phyloP scores from a whole-genome alignment of 2,888 invertebrate genomes.

The Clusia tigrina region DNA sequence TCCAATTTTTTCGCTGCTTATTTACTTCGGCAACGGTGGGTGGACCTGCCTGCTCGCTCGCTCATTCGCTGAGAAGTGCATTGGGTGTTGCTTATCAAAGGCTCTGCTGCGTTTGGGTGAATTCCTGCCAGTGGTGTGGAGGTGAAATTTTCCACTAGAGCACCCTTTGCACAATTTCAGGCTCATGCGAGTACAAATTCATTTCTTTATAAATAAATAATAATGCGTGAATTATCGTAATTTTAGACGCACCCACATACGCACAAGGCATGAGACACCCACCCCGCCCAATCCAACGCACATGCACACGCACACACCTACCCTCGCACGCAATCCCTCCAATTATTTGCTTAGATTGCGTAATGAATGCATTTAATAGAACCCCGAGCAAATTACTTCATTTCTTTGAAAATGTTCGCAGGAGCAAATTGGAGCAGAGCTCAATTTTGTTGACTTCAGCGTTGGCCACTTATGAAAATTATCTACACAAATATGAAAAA shows the following conservation, averaged over 20 bases:
- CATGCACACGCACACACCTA: not conserved
- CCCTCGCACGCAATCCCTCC: not conserved
- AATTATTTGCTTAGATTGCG: constrained; percentile 1
- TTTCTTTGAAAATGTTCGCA: not conserved
- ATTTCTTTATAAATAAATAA: constrained; percentile 6
- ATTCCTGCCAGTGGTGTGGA: not conserved
- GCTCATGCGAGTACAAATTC: not conserved
- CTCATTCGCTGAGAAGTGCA: not conserved
- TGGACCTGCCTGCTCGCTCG: not conserved
- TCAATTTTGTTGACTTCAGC: not conserved
- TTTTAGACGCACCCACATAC: not conserved
- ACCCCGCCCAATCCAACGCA: not conserved
- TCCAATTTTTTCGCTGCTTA: not conserved
- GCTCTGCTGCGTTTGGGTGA: not conserved
- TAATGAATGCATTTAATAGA: not conserved
- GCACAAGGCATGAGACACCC: not conserved
- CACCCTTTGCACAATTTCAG: constrained; percentile 1
- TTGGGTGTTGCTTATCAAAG: not conserved
- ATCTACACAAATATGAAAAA: too few relatives aligned
- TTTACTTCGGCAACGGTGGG: not conserved
- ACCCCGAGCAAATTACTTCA: not conserved
- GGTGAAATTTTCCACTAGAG: not conserved
- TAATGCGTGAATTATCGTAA: constrained; percentile 5
- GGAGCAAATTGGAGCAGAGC: not conserved
- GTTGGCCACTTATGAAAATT: not conserved